Percentiles rank a stretch among this genome's conserved stretches.
These are phyloP conservation scores for Drosophila lacteicornis DNA, from an alignment of 1,140 invertebrate genomes.

Conservation along the genomic window DNA sequence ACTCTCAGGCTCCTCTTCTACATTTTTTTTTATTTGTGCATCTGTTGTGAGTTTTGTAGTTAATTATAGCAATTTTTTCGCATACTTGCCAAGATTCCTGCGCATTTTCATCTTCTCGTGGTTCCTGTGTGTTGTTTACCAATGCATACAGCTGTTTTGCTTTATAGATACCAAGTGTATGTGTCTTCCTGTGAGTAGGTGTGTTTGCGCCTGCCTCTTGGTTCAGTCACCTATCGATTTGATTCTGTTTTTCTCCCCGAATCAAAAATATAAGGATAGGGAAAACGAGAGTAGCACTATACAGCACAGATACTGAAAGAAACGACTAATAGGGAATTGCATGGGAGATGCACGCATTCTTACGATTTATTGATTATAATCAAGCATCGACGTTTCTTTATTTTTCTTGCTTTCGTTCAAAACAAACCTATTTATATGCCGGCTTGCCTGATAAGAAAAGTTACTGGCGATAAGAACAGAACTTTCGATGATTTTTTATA, in stretches of 20 bases:
- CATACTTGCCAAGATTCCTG: constrained; percentile 55
- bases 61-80: constrained; percentile 67
- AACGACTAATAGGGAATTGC: neutral
- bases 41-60: constrained; percentile 38
- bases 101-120: constrained; percentile 9
- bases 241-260: constrained; percentile 50
- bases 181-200: constrained; percentile 4
- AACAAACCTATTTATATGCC: constrained; percentile 24
- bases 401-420: constrained; percentile 12
- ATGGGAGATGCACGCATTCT: neutral
- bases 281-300: neutral
- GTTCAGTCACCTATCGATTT: constrained; percentile 75
- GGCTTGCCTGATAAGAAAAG: constrained; percentile 7
- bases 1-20: neutral
- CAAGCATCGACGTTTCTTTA: neutral
- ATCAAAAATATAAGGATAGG: constrained; percentile 16
- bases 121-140: constrained; percentile 38
- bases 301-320: neutral
- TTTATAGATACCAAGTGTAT: constrained; percentile 3
- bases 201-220: constrained; percentile 40
- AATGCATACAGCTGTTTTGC: constrained; percentile 31
- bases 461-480: constrained; percentile 5
- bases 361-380: constrained; percentile 1
- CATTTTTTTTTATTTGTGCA: constrained; percentile 19
- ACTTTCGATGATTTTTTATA: neutral